phyloP scores from a whole-genome alignment of 2,113 vertebrate species.

The Porphyrio hochstetteri region DNA sequence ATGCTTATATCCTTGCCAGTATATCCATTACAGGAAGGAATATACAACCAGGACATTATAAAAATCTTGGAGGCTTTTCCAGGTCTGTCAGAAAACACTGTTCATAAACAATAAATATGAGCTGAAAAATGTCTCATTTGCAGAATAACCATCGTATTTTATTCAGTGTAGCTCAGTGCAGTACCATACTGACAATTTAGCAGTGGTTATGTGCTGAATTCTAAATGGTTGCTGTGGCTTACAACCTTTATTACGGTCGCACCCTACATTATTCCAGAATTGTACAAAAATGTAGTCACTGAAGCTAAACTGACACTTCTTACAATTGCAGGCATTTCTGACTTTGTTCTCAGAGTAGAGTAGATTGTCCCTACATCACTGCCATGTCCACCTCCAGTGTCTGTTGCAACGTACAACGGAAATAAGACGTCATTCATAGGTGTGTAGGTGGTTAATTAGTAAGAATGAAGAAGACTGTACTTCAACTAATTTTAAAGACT shows the following conservation, averaged over 20 bases:
- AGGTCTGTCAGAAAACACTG: background rate
- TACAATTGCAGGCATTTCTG: background rate
- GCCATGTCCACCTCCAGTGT: background rate
- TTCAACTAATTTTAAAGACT: background rate
- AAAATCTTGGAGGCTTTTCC: slow-evolving; percentile 6
- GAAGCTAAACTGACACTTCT: background rate
- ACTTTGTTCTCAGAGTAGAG: background rate
- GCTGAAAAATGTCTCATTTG: background rate
- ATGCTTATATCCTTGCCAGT: background rate
- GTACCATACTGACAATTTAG: background rate
- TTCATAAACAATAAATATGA: background rate
- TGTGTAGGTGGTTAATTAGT: background rate
- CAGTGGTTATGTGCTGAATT: background rate
- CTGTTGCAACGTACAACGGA: background rate
- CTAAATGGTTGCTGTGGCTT: fast-evolving
- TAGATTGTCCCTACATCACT: background rate
- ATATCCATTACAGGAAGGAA: background rate
- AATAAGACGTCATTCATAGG: background rate
- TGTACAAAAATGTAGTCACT: background rate
- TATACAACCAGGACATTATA: background rate
- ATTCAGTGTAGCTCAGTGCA: background rate
- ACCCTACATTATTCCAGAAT: background rate
- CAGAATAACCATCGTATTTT: background rate
- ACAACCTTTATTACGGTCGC: background rate
- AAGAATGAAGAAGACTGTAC: background rate